phyloP scores from a whole-genome alignment of 35 echinoderm and acorn worm species.

The Ptychodera flava region DNA sequence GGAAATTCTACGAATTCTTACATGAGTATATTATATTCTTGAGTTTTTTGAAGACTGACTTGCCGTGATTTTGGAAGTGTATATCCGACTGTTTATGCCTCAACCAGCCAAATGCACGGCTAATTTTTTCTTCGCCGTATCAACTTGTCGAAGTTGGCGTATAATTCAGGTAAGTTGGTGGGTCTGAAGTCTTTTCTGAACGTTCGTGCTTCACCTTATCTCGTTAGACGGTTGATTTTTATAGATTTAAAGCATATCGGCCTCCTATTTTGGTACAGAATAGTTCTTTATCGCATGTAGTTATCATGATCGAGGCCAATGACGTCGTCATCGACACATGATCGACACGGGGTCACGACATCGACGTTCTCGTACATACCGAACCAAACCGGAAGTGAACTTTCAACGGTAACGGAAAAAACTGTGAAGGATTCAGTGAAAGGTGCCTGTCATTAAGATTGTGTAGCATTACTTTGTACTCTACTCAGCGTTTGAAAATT shows the following conservation, averaged over 20 bases:
- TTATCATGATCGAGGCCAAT: background rate
- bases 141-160: background rate
- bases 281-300: background rate
- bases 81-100: background rate
- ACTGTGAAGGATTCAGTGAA: background rate
- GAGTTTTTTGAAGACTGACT: background rate
- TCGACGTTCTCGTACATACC: background rate
- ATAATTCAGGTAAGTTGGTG: slow-evolving; percentile 1
- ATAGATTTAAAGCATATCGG: background rate
- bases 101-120: background rate
- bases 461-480: slow-evolving; percentile 2
- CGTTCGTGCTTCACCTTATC: background rate
- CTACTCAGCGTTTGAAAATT: background rate
- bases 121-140: background rate
- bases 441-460: too few relatives aligned
- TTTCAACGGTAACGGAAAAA: background rate
- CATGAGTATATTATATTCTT: background rate
- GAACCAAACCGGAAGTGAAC: background rate
- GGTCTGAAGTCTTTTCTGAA: background rate
- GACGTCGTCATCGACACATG: background rate
- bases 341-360: background rate
- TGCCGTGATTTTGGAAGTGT: background rate
- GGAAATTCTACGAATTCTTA: slow-evolving; percentile 1
- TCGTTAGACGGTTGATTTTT: background rate
- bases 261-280: background rate